phyloP scores from a whole-genome alignment of 2,113 vertebrate genomes.

The Hippocampus abdominalis region DNA sequence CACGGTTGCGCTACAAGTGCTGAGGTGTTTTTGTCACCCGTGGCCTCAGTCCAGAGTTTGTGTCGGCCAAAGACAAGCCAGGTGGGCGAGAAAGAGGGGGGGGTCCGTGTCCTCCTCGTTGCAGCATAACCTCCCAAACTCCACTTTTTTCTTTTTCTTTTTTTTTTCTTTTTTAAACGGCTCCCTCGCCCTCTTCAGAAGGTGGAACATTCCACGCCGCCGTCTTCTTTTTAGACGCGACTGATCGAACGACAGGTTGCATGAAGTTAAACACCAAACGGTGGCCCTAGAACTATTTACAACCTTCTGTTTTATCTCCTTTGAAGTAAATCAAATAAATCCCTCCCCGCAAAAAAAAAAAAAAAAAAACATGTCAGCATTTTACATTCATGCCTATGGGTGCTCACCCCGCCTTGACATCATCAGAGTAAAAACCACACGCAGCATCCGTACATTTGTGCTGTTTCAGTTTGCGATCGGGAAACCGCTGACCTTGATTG shows the following conservation, averaged over 20 bases:
- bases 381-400: slow-evolving; percentile 64
- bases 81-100: slow-evolving; percentile 62
- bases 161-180: not conserved
- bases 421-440: slow-evolving; percentile 29
- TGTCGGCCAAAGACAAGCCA: slow-evolving; percentile 42
- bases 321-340: slow-evolving; percentile 20
- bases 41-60: slow-evolving; percentile 55
- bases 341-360: not conserved
- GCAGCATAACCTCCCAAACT: slow-evolving; percentile 1
- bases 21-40: slow-evolving; percentile 64
- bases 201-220: slow-evolving; percentile 64
- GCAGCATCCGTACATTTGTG: slow-evolving; percentile 57
- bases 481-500: not conserved
- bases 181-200: slow-evolving; percentile 48
- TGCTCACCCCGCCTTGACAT: slow-evolving; percentile 28
- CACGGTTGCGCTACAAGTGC: slow-evolving; percentile 74
- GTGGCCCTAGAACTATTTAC: slow-evolving; percentile 58
- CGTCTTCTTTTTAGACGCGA: slow-evolving; percentile 61
- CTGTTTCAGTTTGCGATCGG: slow-evolving; percentile 22
- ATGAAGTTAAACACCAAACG: slow-evolving; percentile 42
- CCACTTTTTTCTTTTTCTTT: too few species aligned
- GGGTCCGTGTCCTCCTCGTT: slow-evolving; percentile 50
- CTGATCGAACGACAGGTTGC: slow-evolving; percentile 46
- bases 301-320: slow-evolving; percentile 32
- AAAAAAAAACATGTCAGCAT: slow-evolving; percentile 35